Conservation (phyloP, 2,797 vertebrate species). For the Clarias platycephalus region DNA sequence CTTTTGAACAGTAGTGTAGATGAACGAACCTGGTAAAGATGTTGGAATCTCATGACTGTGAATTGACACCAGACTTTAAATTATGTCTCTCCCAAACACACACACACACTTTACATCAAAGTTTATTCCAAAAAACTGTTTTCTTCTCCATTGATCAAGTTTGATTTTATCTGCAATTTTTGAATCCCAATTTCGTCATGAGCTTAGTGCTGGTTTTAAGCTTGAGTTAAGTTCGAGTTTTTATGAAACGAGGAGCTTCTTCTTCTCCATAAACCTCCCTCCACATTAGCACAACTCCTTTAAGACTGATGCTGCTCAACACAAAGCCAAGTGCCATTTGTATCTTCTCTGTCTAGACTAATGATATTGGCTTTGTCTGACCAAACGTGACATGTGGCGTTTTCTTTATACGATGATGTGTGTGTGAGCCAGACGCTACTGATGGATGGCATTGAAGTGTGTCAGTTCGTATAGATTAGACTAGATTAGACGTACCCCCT, state of each 20-base stretch:
- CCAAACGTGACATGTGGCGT: slow-evolving; percentile 44
- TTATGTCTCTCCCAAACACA: not conserved
- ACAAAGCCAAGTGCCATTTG: slow-evolving; percentile 40
- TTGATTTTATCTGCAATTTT: not conserved
- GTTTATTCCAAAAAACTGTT: not conserved
- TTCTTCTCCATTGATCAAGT: not conserved
- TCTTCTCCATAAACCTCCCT: slow-evolving; percentile 22
- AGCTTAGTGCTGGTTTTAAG: not conserved
- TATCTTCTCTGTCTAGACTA: slow-evolving; percentile 51
- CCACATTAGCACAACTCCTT: slow-evolving; percentile 14
- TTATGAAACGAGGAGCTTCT: not conserved
- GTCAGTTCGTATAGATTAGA: slow-evolving; percentile 10
- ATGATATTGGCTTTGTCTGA: slow-evolving; percentile 37
- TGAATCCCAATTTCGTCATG: not conserved
- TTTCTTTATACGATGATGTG: slow-evolving; percentile 10
- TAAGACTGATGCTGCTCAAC: not conserved
- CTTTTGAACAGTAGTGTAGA: no score
- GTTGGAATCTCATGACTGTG: not conserved
- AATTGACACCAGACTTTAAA: not conserved
- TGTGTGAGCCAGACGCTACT: not conserved
- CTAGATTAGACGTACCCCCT: not conserved
- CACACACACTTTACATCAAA: not conserved
- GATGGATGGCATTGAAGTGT: slow-evolving; percentile 11
- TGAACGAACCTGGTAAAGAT: not conserved
- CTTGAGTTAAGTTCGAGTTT: not conserved